Conservation (phyloP, 2,888 invertebrate species). For the Diaprepes abbreviatus region DNA sequence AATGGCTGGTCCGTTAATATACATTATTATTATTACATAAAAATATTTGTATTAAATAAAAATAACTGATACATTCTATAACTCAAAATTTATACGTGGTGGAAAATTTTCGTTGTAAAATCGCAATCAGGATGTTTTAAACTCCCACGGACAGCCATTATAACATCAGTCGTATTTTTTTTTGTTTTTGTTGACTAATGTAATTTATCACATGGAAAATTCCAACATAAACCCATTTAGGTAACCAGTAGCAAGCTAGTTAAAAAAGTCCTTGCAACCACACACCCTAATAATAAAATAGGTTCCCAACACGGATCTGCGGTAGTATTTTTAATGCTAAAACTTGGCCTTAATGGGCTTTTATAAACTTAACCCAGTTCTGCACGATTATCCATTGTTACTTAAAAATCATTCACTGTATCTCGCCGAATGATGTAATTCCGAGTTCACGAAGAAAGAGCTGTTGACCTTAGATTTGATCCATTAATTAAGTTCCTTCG, state of each 20-base stretch:
- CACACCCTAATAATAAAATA: slow-evolving; percentile 8
- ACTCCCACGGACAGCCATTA: no score
- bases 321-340: slow-evolving; percentile 6
- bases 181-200: no score
- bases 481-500: slow-evolving; percentile 4
- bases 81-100: no score
- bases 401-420: slow-evolving; percentile 2
- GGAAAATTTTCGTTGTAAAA: no score
- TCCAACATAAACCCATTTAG: no score
- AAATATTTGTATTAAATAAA: no score
- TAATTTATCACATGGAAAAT: no score
- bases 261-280: slow-evolving; percentile 4
- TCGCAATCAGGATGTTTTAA: no score
- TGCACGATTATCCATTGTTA: slow-evolving; percentile 12
- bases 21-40: no score
- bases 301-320: slow-evolving; percentile 11
- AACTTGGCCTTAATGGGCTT: slow-evolving; percentile 6
- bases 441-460: slow-evolving; percentile 10
- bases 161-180: no score
- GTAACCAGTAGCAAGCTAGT: background rate
- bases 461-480: slow-evolving; percentile 16
- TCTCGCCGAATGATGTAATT: background rate
- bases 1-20: no score
- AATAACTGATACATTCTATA: no score
- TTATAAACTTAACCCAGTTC: slow-evolving; percentile 16